Evolutionary conservation across 2,888 invertebrate genomes (phyloP).

Genomic region (Patella caerulea): DNA sequence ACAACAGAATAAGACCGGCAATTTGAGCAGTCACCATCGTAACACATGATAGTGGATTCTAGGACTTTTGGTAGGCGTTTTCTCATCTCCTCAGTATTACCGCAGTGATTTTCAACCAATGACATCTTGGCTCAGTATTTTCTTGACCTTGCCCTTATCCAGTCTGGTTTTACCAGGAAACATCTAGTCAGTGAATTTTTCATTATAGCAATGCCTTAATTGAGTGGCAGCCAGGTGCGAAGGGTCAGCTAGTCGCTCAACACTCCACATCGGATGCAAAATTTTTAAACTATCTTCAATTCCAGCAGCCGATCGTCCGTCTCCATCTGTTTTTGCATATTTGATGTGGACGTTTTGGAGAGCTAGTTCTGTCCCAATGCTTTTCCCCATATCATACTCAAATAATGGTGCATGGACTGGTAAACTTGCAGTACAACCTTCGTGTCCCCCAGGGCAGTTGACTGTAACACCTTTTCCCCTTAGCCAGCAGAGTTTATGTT

Average conservation of each 20-base stretch:
- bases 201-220: conserved; percentile 9
- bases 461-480: neutral
- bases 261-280: conserved; percentile 13
- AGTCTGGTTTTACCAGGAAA: neutral
- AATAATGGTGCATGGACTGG: conserved; percentile 15
- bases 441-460: conserved; percentile 14
- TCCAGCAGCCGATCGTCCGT: conserved; percentile 5
- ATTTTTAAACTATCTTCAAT: conserved; percentile 1
- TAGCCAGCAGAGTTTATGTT: neutral
- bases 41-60: neutral
- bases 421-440: conserved; percentile 22
- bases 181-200: neutral
- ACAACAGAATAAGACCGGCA: neutral
- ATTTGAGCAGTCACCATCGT: neutral
- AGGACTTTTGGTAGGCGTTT: neutral
- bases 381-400: conserved; percentile 18
- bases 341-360: conserved; percentile 14
- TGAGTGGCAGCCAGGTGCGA: conserved; percentile 17
- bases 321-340: conserved; percentile 24
- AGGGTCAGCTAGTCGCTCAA: conserved; percentile 12
- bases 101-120: neutral
- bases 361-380: conserved; percentile 20
- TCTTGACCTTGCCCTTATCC: neutral
- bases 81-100: neutral
- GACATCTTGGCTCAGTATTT: neutral